Conservation (phyloP, 2,797 vertebrate genomes). For the Tragopan temminckii region DNA sequence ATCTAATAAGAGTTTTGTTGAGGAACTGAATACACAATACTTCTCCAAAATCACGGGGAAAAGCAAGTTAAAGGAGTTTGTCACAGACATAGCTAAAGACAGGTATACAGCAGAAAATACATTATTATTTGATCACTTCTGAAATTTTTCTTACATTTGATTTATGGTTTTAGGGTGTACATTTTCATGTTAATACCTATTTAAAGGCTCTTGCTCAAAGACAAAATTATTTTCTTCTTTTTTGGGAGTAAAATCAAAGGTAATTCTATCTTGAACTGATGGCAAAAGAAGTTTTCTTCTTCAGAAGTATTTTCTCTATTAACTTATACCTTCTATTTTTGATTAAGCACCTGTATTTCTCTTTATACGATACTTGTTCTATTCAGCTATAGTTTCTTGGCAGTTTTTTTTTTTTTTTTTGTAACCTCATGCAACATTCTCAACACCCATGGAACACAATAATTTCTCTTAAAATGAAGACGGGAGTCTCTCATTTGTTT, state of each 20-base stretch:
- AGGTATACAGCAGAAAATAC: not conserved
- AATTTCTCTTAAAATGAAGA: not conserved
- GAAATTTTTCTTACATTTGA: conserved; percentile 14
- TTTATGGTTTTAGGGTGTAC: conserved; percentile 24
- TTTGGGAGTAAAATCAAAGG: not conserved
- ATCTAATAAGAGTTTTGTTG: conserved; percentile 71
- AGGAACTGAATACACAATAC: conserved; percentile 9
- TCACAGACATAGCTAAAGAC: not conserved
- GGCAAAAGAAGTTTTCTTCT: not conserved
- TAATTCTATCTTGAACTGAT: not conserved
- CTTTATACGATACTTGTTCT: not conserved
- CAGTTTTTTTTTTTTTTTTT: not conserved
- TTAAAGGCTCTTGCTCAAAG: not conserved
- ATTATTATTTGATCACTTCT: not conserved
- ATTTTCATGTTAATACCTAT: conserved; percentile 6
- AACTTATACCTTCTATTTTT: not conserved
- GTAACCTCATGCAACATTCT: not conserved
- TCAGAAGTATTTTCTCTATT: not conserved
- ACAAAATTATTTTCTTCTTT: conserved; percentile 30
- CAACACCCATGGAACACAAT: not conserved
- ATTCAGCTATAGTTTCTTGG: not conserved
- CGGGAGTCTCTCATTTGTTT: not conserved
- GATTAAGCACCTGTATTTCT: not conserved
- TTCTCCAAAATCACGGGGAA: conserved; percentile 14
- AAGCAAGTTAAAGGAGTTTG: not conserved